phyloP scores from a whole-genome alignment of 2,797 vertebrate species.

The Carcharodon carcharias region DNA sequence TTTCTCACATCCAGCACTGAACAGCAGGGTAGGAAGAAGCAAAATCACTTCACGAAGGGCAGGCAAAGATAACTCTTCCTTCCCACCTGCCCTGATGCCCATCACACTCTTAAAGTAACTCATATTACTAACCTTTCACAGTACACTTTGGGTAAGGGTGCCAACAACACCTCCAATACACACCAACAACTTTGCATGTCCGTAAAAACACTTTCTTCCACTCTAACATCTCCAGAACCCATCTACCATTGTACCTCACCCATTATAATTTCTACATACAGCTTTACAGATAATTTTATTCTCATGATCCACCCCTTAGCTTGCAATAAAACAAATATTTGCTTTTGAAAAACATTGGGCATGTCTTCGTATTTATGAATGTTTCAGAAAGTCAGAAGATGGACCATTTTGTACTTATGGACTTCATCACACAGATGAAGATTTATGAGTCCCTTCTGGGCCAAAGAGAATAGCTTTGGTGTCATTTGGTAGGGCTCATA shows the following conservation, averaged over 20 bases:
- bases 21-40: background rate
- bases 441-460: background rate
- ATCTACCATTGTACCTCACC: background rate
- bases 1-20: no score
- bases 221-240: background rate
- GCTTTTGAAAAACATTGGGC: background rate
- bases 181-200: background rate
- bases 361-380: background rate
- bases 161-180: background rate
- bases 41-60: background rate
- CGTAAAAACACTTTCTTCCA: background rate
- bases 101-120: background rate
- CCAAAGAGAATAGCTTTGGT: background rate
- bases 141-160: background rate
- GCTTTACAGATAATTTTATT: background rate
- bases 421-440: background rate
- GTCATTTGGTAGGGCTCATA: background rate
- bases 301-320: background rate
- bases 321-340: background rate
- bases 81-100: background rate
- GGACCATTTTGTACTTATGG: background rate
- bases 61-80: no score
- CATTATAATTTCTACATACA: background rate
- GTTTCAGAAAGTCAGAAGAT: background rate
- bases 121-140: background rate